These are phyloP conservation scores for Brenthis ino DNA, from an alignment of 2,888 invertebrate species.

Conservation along the genomic window DNA sequence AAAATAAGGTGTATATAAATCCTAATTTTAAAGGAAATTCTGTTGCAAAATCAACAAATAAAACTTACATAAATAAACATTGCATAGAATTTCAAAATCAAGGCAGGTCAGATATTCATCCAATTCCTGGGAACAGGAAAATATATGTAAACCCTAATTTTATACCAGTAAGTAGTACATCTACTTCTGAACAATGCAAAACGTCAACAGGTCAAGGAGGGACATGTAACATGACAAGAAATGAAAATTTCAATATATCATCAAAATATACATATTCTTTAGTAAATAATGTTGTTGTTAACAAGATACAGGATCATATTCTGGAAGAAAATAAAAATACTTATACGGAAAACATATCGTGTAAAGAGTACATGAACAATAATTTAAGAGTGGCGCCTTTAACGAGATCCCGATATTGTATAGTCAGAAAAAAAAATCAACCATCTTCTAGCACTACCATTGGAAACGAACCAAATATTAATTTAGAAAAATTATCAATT, in stretches of 20 bases:
- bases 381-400: slow-evolving; percentile 16
- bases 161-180: slow-evolving; percentile 38
- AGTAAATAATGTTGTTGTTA: slow-evolving; percentile 13
- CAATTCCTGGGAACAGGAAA: slow-evolving; percentile 47
- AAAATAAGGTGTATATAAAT: slow-evolving; percentile 68
- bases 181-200: slow-evolving; percentile 4
- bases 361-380: not conserved
- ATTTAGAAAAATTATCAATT: not conserved
- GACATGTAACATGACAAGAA: too few relatives aligned
- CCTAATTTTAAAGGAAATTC: slow-evolving; percentile 64
- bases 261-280: slow-evolving; percentile 40
- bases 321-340: not conserved
- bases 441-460: slow-evolving; percentile 1
- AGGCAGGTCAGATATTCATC: slow-evolving; percentile 36
- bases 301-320: not conserved
- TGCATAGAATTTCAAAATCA: slow-evolving; percentile 48
- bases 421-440: slow-evolving; percentile 53
- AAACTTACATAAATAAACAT: slow-evolving; percentile 64
- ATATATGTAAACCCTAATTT: slow-evolving; percentile 80
- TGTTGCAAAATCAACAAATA: slow-evolving; percentile 33
- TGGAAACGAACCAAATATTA: slow-evolving; percentile 20
- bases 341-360: slow-evolving; percentile 16
- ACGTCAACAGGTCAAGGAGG: not conserved
- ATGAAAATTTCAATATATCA: slow-evolving; percentile 2
- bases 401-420: slow-evolving; percentile 55